A percentile compares a stretch with the other conserved stretches of the same genome.
These are phyloP conservation scores for Poeciliopsis gracilis DNA, from an alignment of 2,797 vertebrate genomes.

Conservation along the genomic window DNA sequence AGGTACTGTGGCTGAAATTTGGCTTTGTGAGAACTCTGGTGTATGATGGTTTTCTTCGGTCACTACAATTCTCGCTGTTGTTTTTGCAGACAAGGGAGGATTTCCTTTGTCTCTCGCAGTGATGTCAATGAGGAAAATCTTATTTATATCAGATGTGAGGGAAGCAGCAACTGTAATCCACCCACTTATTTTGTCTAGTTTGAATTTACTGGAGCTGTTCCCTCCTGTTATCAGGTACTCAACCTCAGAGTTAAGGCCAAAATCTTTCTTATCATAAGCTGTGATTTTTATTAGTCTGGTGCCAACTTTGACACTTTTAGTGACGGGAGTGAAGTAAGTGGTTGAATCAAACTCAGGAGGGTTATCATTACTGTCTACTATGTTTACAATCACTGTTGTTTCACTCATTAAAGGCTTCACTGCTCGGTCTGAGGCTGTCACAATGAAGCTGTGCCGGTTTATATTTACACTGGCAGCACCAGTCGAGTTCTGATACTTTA, in stretches of 20 bases:
- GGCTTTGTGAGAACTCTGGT: conserved; percentile 96
- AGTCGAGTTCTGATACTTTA: conserved; percentile 91
- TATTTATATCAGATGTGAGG: conserved; percentile 87
- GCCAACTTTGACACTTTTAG: conserved; percentile 92
- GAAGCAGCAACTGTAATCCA: conserved; percentile 93
- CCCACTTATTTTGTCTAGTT: conserved; percentile 87
- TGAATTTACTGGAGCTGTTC: conserved; percentile 87
- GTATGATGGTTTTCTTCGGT: conserved; percentile 98
- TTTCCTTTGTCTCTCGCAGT: conserved; percentile 92
- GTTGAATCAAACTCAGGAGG: conserved; percentile 85
- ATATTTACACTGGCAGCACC: conserved; percentile 87
- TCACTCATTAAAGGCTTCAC: conserved; percentile 91
- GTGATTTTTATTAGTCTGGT: conserved; percentile 89
- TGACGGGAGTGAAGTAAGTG: conserved; percentile 93
- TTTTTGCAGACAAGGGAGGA: conserved; percentile 87
- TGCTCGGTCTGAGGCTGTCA: conserved; percentile 93
- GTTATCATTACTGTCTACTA: conserved; percentile 96
- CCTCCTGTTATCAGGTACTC: conserved; percentile 88
- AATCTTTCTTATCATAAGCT: conserved; percentile 92
- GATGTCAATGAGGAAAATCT: conserved; percentile 85
- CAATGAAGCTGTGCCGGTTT: conserved; percentile 97
- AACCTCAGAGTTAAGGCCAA: conserved; percentile 94
- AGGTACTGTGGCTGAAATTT: conserved; percentile 85
- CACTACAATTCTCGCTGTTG: conserved; percentile 85
- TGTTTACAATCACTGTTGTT: conserved; percentile 93